A percentile compares a stretch with the other conserved stretches of the same genome.
These are phyloP conservation scores for Myrmecophaga tridactyla DNA, from an alignment of 2,113 vertebrate species.

Conservation along the genomic window DNA sequence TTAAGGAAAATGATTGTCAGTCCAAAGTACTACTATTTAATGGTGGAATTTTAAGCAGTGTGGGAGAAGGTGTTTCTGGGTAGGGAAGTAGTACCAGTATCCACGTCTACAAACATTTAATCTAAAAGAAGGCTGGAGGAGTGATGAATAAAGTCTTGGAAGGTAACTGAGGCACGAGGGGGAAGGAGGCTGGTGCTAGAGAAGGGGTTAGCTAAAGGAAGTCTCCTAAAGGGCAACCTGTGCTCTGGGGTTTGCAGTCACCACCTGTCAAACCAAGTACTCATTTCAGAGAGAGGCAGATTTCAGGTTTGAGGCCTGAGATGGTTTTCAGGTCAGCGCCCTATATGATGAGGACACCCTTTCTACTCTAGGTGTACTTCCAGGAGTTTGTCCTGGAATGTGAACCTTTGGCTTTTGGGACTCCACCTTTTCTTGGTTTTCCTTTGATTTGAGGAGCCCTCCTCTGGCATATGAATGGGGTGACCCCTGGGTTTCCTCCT, in stretches of 20 bases:
- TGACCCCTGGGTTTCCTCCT: background rate
- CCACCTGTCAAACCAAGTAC: background rate
- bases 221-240: background rate
- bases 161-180: background rate
- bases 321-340: background rate
- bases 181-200: background rate
- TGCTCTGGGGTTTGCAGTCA: background rate
- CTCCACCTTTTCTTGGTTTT: background rate
- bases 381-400: background rate
- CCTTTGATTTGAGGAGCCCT: background rate
- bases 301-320: background rate
- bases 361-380: background rate
- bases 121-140: background rate
- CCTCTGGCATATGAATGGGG: background rate
- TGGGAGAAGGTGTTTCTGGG: background rate
- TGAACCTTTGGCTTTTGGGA: background rate
- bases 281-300: background rate
- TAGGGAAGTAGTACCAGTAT: background rate
- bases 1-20: constrained; percentile 2
- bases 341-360: background rate
- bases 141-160: background rate
- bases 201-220: background rate
- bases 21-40: constrained; percentile 6
- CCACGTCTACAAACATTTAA: constrained; percentile 9
- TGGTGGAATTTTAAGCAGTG: constrained; percentile 25